Evolutionary conservation across 2,113 vertebrate species (phyloP), one percentile per base, ranked within the genome.

Genomic region (Hipposideros armiger): DNA sequence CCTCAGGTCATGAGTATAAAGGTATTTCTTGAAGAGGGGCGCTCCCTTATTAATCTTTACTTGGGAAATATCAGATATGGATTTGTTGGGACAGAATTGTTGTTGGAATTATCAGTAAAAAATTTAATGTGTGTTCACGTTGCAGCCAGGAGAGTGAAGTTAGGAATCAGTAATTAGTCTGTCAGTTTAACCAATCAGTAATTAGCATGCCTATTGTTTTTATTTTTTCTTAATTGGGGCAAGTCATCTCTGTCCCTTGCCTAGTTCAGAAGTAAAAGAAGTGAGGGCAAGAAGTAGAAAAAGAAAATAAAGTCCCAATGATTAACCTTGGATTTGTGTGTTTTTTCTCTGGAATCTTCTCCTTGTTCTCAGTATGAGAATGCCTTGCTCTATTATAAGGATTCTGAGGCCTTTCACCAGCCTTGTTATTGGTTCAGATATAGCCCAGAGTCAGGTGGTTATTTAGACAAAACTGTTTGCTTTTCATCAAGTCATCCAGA

Each of bases 381-480:
- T 50, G 32, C 24, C 7, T 19, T 1, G 4, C 10, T 56, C 16
- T 36, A 2, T 58, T 13, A 32, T 2, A 62, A 36, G 13, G 52
- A 69, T 52, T 80, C 74, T 19, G 47, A 60, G 84, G 52, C 14
- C 40, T 91, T 81, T 82, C 4, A 28, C 50, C 28, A 69, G 42
- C 67, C 69, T 94, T 74, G 10, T 76, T 84, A 47, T 45, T 11
- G 2, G 64, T 70, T 90, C 69, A 88, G 45, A 64, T 52, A 82
- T 6, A 93, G 82, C 16, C 15, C 36, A 80, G 45, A 66, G 28
- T 95, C 74, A 92, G 86, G 78, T 22, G n/a, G 42, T 77, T 69
- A 47, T 90, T 93, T 62, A 52, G 69, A 90, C 67, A 67, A 87
- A 74, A 78, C 62, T 69, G 28, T 81, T 95, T 87, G 72, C 62